A percentile compares a stretch with the other conserved stretches of the same genome.
Evolutionary conservation across 2,888 invertebrate species (phyloP).

Genomic region (Graphium colonna): DNA sequence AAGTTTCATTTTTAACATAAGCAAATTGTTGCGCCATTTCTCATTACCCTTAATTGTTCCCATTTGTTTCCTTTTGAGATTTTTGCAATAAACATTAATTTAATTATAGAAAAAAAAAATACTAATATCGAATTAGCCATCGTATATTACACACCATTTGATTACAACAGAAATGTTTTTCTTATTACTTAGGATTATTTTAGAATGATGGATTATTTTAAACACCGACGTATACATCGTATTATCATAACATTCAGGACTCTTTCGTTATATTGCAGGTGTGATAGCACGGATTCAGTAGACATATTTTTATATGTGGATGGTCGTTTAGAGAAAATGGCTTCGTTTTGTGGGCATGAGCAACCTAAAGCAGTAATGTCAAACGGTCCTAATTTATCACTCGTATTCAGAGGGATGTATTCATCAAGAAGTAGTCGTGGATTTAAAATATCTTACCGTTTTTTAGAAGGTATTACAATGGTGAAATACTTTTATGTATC

Average conservation of each 20-base stretch:
- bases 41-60: too few species aligned
- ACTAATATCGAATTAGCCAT: too few species aligned
- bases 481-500: constrained; percentile 45
- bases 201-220: too few species aligned
- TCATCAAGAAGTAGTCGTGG: constrained; percentile 89
- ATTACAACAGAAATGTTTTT: too few species aligned
- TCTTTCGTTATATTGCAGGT: constrained; percentile 77
- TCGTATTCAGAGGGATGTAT: constrained; percentile 90
- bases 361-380: constrained; percentile 96
- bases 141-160: too few species aligned
- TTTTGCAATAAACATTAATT: neutral
- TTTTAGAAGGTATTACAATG: constrained; percentile 87
- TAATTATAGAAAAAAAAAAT: neutral
- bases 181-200: too few species aligned
- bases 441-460: constrained; percentile 92
- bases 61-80: too few species aligned
- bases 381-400: constrained; percentile 89
- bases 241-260: too few species aligned
- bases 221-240: too few species aligned
- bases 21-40: too few species aligned
- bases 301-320: constrained; percentile 90
- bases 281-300: constrained; percentile 88
- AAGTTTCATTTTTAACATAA: neutral
- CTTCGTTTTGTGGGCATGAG: constrained; percentile 91
- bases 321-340: constrained; percentile 91